Conservation (phyloP, 2,113 vertebrate genomes). For the Tauraco erythrolophus region DNA sequence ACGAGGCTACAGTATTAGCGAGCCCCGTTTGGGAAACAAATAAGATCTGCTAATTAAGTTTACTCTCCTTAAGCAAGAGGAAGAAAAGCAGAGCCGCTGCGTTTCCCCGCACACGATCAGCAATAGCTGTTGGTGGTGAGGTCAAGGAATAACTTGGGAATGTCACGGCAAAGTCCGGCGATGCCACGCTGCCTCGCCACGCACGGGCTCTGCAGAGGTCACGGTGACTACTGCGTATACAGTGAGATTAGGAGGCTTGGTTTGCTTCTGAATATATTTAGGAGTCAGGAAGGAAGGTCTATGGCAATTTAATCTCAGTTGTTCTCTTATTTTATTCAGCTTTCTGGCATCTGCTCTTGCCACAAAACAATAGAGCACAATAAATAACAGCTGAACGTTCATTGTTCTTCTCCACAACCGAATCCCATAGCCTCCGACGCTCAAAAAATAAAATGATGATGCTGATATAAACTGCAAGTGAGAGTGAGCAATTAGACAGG, state of each 20-base stretch:
- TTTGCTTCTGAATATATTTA: constrained; percentile 36
- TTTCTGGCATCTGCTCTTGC: constrained; percentile 73
- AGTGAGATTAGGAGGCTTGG: background rate
- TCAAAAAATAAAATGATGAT: constrained; percentile 54
- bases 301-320: constrained; percentile 62
- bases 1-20: background rate
- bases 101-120: background rate
- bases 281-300: constrained; percentile 63
- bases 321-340: constrained; percentile 60
- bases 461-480: constrained; percentile 67
- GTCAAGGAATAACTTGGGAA: background rate
- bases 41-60: constrained; percentile 7
- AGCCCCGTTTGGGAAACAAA: background rate
- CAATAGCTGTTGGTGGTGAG: background rate
- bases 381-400: constrained; percentile 69
- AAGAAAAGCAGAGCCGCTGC: constrained; percentile 3
- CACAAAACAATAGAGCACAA: constrained; percentile 70
- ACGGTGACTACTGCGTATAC: background rate
- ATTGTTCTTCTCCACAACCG: constrained; percentile 57
- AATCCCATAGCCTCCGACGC: constrained; percentile 38
- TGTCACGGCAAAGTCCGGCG: background rate
- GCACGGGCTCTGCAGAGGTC: background rate
- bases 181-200: background rate
- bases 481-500: constrained; percentile 58
- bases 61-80: background rate